These are phyloP conservation scores for Chelonia mydas DNA, from an alignment of 2,797 vertebrate species.

Conservation along the genomic window DNA sequence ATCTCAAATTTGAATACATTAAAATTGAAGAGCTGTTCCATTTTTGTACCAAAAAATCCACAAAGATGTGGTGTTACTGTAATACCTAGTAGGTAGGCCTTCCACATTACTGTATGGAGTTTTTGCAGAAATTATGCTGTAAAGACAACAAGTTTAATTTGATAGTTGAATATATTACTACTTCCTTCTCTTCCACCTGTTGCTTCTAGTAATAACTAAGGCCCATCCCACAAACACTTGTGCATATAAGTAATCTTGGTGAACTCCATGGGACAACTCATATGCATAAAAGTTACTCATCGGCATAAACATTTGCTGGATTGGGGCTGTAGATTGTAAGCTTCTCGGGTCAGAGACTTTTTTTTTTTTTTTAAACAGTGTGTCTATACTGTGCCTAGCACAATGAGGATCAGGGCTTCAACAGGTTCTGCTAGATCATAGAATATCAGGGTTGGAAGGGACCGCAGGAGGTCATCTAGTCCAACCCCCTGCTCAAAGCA, in stretches of 20 bases:
- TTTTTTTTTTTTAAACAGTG: neutral
- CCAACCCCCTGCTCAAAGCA: too few species aligned
- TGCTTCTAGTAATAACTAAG: neutral
- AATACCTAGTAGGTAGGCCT: neutral
- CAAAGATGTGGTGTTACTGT: neutral
- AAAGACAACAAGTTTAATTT: neutral
- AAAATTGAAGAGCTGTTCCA: neutral
- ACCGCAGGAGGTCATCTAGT: too few species aligned
- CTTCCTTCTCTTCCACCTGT: neutral
- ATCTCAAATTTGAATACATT: neutral
- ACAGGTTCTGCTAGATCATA: neutral
- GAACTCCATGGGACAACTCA: neutral
- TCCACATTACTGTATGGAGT: neutral
- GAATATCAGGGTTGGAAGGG: too few species aligned
- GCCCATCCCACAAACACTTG: rapidly evolving
- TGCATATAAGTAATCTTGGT: neutral
- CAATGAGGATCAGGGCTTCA: neutral
- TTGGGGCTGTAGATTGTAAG: neutral
- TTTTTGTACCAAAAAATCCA: neutral
- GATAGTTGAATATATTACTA: neutral
- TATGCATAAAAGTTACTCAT: neutral
- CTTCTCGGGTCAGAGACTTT: neutral
- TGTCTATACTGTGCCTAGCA: neutral
- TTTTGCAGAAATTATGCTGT: neutral
- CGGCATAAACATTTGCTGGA: neutral